phyloP scores from a whole-genome alignment of 2,797 vertebrate genomes.

The Nothura maculosa region DNA sequence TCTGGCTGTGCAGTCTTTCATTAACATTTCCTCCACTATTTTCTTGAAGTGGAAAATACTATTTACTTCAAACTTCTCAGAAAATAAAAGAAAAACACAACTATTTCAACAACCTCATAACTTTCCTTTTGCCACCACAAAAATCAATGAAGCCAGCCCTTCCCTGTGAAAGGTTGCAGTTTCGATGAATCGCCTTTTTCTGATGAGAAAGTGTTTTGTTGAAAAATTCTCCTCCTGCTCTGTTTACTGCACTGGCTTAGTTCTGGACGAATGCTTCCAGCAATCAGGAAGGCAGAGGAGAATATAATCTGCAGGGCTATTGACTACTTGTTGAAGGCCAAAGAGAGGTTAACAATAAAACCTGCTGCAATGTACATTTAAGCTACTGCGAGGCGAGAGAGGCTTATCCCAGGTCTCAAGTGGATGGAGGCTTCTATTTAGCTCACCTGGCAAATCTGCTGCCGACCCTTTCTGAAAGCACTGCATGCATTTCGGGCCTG shows the following conservation, averaged over 20 bases:
- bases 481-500: not conserved
- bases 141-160: not conserved
- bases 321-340: slow-evolving; percentile 65
- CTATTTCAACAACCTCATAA: not conserved
- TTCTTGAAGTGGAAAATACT: not conserved
- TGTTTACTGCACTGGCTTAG: slow-evolving; percentile 56
- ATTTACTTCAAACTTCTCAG: not conserved
- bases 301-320: slow-evolving; percentile 55
- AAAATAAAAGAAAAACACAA: not conserved
- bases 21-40: not conserved
- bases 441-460: not conserved
- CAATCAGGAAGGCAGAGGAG: slow-evolving; percentile 47
- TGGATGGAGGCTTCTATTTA: slow-evolving; percentile 21
- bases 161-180: slow-evolving; percentile 27
- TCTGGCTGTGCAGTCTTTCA: not conserved
- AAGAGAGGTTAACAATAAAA: slow-evolving; percentile 55
- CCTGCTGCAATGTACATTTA: slow-evolving; percentile 51
- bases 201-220: slow-evolving; percentile 31
- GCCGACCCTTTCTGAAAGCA: not conserved
- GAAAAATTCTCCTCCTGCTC: slow-evolving; percentile 26
- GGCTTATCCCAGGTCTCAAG: slow-evolving; percentile 22
- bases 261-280: slow-evolving; percentile 36
- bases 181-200: slow-evolving; percentile 27
- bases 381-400: slow-evolving; percentile 7
- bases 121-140: not conserved